Evolutionary conservation across 2,113 vertebrate genomes (phyloP).

Genomic region (Muntiacus reevesi): DNA sequence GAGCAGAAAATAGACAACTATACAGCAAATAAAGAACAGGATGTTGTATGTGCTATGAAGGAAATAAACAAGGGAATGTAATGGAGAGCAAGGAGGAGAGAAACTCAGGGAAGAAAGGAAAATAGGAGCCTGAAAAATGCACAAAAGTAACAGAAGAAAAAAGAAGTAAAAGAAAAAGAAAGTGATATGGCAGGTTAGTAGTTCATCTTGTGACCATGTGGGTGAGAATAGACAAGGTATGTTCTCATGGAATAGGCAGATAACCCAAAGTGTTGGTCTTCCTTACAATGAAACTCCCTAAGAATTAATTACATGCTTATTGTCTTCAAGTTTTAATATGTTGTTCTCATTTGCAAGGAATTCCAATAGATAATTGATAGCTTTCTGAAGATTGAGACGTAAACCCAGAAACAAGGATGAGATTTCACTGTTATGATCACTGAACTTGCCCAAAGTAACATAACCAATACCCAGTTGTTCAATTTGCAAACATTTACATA

Average conservation of each 20-base stretch:
- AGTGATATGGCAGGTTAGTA: neutral
- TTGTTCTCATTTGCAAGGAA: conserved; percentile 62
- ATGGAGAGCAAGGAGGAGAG: neutral
- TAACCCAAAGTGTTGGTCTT: neutral
- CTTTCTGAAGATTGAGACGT: conserved; percentile 75
- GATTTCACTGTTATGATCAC: conserved; percentile 64
- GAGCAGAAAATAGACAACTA: neutral
- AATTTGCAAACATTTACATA: conserved; percentile 63
- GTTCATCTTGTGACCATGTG: neutral
- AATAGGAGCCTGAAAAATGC: neutral
- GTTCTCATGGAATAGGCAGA: neutral
- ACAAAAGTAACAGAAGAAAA: neutral
- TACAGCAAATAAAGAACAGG: neutral
- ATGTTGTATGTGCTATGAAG: neutral
- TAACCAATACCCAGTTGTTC: conserved; percentile 51
- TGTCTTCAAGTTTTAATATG: conserved; percentile 45
- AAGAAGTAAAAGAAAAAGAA: neutral
- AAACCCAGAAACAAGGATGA: conserved; percentile 69
- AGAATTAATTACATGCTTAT: conserved; percentile 48
- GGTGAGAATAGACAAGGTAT: neutral
- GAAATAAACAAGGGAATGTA: neutral
- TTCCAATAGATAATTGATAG: conserved; percentile 74
- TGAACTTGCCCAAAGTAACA: conserved; percentile 68
- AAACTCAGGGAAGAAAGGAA: neutral
- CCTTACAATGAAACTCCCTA: conserved; percentile 24